Evolutionary conservation across 2,888 invertebrate genomes (phyloP), one percentile per base, ranked within the genome.

Genomic region (Dasysyrphus tricinctus): DNA sequence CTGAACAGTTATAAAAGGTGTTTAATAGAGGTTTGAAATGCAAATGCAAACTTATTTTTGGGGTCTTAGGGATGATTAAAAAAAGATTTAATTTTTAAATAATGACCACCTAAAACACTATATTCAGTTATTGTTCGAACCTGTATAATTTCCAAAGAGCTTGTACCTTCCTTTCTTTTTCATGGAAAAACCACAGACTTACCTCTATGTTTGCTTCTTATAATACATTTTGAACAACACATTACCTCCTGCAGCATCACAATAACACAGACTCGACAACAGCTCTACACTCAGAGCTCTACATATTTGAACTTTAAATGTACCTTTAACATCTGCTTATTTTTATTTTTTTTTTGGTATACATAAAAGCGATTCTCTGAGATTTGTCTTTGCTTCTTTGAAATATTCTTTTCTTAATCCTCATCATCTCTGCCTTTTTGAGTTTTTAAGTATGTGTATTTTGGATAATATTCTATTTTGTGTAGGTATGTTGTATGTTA

Each of bases 391-490:
- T 80, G 56, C 54, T 67, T 73, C 73, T 65, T 54, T 56, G 56
- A 47, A 75, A 70, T n/a, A n/a, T 81, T 78, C 63, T 75, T 75
- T 85, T 78, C 74, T 81, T 81, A 85, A 78, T 86, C 81, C 85
- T 86, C 81, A 78, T 86, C 81, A 86, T 86, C 78, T 86, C 74
- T 86, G 69, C 81, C 78, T 86, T 86, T 80, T 81, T 86, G 78
- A 86, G 78, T 86, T 86, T 69, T 85, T 75, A 78, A 65, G 63
- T 47, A 65, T 75, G 44, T 44, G 12, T 24, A 24, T 44, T 75
- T 84, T 76, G 84, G 84, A 73, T 47, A 79, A 16, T 32, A 59
- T 49, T 49, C 54, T 34, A 39, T 19, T 12, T 19, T 37, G 39
- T 42, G 8, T 29, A 14, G 2, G 14, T 12, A 49, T 19, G 54